Evolutionary conservation across 2,888 invertebrate species (phyloP), one percentile per base, ranked within the genome.

Genomic region (Lysandra coridon): DNA sequence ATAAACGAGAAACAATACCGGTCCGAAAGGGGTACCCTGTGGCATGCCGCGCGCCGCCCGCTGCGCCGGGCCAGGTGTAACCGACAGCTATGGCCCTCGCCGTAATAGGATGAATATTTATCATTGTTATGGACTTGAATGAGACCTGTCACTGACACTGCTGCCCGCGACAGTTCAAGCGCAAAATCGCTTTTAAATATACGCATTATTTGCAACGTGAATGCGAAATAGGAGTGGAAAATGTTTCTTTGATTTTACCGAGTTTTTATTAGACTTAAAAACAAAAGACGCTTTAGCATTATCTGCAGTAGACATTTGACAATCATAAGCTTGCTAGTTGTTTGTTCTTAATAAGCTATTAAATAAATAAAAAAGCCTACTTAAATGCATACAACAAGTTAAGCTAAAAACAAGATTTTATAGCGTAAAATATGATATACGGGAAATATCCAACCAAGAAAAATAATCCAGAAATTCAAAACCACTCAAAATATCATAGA

Each of bases 61-160:
- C 78, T 78, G 53, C 62, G 80, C n/a, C 49, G 33, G 80, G 82
- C 82, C 82, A 80, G 81, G 81, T 80, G 81, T 83, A 82, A 83
- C 89, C 90, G 90, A 90, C 90, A 86, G 84, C 89, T 86, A 90
- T 87, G 87, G 86, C 86, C 86, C 87, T 88, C 88, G 87, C 83
- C 84, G 85, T 83, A 80, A 82, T 84, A 80, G 81, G 81, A 83
- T 83, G 84, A 86, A 85, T 86, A 83, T 84, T 85, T 83, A 85
- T 86, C 84, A 76, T 57, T 79, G 79, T 76, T 76, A 82, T 80
- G 79, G 79, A 83, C 82, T 78, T 81, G 80, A 83, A 83, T 81
- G 81, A 82, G 80, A 82, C 80, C 73, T 83, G 83, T 83, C 82
- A 74, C 78, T 74, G 74, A 49, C 81, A 80, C 74, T 74, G 69